These are phyloP conservation scores for Caerostris darwini DNA, from an alignment of 1,140 invertebrate genomes.

Conservation along the genomic window DNA sequence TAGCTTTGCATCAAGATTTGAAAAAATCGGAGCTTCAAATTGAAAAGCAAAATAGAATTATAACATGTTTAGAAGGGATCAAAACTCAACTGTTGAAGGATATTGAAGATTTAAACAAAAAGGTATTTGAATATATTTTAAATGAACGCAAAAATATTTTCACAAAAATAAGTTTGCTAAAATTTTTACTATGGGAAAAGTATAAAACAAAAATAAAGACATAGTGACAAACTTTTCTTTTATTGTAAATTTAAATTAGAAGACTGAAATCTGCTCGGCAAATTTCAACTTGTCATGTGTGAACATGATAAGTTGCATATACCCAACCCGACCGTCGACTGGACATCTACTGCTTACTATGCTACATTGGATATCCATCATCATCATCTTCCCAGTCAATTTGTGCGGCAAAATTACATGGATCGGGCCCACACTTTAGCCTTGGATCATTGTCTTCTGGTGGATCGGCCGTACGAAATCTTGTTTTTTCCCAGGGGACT, in stretches of 20 bases:
- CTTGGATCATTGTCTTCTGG: not conserved
- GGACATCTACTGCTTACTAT: too few relatives aligned
- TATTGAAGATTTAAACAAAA: slow-evolving; percentile 59
- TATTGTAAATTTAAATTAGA: too few relatives aligned
- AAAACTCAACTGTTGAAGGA: slow-evolving; percentile 62
- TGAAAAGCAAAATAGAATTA: slow-evolving; percentile 58
- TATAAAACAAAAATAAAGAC: too few relatives aligned
- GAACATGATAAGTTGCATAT: too few relatives aligned
- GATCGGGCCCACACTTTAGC: not conserved
- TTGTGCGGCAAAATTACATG: not conserved
- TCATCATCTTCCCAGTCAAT: not conserved
- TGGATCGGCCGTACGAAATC: not conserved
- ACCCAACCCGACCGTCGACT: too few relatives aligned
- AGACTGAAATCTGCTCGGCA: too few relatives aligned
- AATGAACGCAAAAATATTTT: not conserved
- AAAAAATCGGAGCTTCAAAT: slow-evolving; percentile 56
- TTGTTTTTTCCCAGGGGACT: not conserved
- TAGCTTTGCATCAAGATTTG: slow-evolving; percentile 46
- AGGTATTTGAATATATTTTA: slow-evolving; percentile 31
- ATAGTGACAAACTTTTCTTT: too few relatives aligned
- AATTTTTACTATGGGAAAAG: too few relatives aligned
- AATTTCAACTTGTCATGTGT: too few relatives aligned
- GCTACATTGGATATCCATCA: too few relatives aligned
- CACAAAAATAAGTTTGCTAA: not conserved
- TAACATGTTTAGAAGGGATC: slow-evolving; percentile 42